phyloP scores from a whole-genome alignment of 2,113 vertebrate genomes.

The Fukomys damarensis region DNA sequence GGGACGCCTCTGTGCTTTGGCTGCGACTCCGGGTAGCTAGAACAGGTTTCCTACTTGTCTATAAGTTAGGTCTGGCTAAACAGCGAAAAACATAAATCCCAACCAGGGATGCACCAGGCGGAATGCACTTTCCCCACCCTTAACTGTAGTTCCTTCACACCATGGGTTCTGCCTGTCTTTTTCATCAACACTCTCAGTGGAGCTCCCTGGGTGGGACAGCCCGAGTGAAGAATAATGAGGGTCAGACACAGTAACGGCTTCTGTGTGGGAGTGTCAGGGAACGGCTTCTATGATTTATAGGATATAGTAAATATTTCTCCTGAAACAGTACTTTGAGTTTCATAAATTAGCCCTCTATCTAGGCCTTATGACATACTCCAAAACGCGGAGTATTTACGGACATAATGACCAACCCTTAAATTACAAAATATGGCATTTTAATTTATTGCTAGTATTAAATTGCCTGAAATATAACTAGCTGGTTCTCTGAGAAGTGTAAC shows the following conservation, averaged over 20 bases:
- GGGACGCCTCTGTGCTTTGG: rapidly evolving
- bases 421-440: background rate
- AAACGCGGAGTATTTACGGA: background rate
- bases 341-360: background rate
- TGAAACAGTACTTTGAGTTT: background rate
- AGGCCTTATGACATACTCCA: background rate
- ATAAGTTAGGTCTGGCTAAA: background rate
- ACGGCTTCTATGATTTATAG: background rate
- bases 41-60: background rate
- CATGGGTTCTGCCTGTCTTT: background rate
- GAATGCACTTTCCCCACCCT: background rate
- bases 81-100: background rate
- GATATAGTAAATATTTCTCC: background rate
- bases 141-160: background rate
- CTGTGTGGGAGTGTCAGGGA: background rate
- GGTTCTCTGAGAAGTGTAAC: background rate
- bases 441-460: background rate
- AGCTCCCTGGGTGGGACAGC: background rate
- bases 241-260: background rate
- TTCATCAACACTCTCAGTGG: background rate
- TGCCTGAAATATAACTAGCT: background rate
- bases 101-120: background rate
- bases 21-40: background rate
- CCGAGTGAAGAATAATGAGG: background rate
- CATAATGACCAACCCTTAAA: background rate